Base-by-base conservation (phyloP, 2,113 vertebrate genomes). In the Columba janthina region DNA sequence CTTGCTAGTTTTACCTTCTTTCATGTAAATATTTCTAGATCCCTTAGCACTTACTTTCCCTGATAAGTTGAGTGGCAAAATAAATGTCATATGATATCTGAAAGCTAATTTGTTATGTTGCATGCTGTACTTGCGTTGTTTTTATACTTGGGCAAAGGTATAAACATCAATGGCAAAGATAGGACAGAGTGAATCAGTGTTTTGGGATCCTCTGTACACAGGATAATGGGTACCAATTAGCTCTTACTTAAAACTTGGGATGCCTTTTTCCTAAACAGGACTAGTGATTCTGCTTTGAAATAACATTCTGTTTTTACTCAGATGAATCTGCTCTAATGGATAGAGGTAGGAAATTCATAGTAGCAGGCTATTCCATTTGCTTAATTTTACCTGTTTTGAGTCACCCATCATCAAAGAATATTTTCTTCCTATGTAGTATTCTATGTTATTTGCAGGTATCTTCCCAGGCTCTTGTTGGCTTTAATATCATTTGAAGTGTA, bases 361-460 rank as follows among this genome's bases (percentile, higher is more conserved):
- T 74, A 82, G 20, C 14, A 50, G 65, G 13, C 14, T 82, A 58
- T 81, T 90, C 71, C 2, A 51, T 80, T 87, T 78, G 34, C 50
- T 95, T 85, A 40, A 85, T 92, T 93, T 86, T 84, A 78, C 40
- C 50, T 87, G 36, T 22, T 88, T 92, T 57, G 19, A 79, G 28
- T 75, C 1, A 2, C 26, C 34, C 58, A 6, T 92, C 32, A 74
- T 87, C 31, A 75, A 77, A 75, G 21, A 89, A 78, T 50, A 4
- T 19, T 50, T 89, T 89, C 53, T 44, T 90, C 90, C 53, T 78
- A 34, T 5, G 9, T 28, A 57, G 9, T 78, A 65, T 69, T 93
- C 16, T 28, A 24, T 89, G 74, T 81, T 1, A 86, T 78, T 89
- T 90, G 72, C 31, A 69, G 65, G 12, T 78, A 54, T 50, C 36